Conservation (phyloP, 2,113 vertebrate species). For the Neoarius graeffei region DNA sequence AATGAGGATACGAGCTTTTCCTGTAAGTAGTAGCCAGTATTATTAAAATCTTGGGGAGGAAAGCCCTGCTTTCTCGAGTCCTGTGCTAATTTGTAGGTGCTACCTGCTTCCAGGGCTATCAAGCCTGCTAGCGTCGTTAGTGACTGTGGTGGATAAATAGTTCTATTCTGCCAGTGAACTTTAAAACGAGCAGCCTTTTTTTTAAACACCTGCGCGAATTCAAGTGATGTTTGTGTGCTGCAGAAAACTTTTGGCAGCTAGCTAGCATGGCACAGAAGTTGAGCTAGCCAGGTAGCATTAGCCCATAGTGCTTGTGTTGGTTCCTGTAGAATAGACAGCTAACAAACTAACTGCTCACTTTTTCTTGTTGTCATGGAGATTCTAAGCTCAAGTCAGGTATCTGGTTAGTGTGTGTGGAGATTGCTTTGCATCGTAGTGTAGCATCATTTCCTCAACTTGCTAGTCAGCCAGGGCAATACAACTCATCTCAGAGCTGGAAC, state of each 20-base stretch:
- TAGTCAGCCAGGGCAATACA: neutral
- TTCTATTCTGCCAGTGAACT: too few species aligned
- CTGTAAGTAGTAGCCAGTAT: constrained; percentile 77
- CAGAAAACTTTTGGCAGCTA: neutral
- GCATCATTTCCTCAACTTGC: neutral
- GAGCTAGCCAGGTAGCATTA: neutral
- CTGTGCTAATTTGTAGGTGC: neutral
- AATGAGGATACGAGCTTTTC: constrained; percentile 96
- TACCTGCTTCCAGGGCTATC: constrained; percentile 43
- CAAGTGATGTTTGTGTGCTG: too few species aligned
- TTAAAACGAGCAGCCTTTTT: neutral
- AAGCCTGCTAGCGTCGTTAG: neutral
- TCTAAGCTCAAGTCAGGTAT: neutral
- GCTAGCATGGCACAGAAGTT: neutral
- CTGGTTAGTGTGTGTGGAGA: neutral
- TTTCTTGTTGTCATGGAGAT: neutral
- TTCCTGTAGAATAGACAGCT: too few species aligned
- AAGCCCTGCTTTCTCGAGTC: neutral
- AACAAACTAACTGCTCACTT: neutral
- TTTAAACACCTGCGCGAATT: neutral
- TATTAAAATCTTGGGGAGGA: constrained; percentile 30
- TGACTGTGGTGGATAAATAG: neutral
- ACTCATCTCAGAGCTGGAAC: neutral
- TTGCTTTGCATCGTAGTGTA: neutral
- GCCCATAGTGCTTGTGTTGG: neutral